These are phyloP conservation scores for Poecilobothrus nobilitatus DNA, from an alignment of 2,888 invertebrate genomes.

Conservation along the genomic window DNA sequence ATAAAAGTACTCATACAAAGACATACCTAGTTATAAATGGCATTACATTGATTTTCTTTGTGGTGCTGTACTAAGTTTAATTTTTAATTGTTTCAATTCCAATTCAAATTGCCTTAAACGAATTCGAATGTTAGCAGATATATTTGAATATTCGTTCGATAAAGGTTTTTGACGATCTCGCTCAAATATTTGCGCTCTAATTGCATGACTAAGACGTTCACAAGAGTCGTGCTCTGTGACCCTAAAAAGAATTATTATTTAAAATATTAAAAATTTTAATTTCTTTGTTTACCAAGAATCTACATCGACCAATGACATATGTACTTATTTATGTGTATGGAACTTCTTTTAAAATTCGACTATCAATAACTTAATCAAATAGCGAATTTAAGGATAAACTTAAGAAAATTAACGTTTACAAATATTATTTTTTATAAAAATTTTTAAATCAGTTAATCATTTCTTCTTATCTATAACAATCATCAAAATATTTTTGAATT, in stretches of 20 bases:
- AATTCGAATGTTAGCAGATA: constrained; percentile 52
- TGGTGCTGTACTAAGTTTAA: constrained; percentile 48
- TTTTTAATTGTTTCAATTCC: constrained; percentile 51
- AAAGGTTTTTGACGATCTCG: constrained; percentile 48
- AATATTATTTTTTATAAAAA: no score
- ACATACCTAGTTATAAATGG: constrained; percentile 26
- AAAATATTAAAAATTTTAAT: not conserved
- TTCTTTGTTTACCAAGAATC: constrained; percentile 37
- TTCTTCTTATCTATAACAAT: no score
- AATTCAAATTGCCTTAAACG: constrained; percentile 54
- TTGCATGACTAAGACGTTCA: constrained; percentile 54
- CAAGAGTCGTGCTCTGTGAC: constrained; percentile 57
- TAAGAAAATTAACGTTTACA: no score
- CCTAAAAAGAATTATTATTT: constrained; percentile 41
- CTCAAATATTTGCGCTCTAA: constrained; percentile 52
- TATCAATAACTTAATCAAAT: no score
- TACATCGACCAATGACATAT: constrained; percentile 42
- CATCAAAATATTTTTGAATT: no score
- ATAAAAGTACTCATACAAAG: constrained; percentile 8
- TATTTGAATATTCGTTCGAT: constrained; percentile 50
- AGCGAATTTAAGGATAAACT: no score
- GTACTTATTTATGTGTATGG: no score
- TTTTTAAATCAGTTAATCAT: no score
- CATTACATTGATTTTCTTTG: constrained; percentile 35
- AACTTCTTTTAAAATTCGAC: no score